phyloP scores from a whole-genome alignment of 1,140 invertebrate species.

The Sinella curviseta region DNA sequence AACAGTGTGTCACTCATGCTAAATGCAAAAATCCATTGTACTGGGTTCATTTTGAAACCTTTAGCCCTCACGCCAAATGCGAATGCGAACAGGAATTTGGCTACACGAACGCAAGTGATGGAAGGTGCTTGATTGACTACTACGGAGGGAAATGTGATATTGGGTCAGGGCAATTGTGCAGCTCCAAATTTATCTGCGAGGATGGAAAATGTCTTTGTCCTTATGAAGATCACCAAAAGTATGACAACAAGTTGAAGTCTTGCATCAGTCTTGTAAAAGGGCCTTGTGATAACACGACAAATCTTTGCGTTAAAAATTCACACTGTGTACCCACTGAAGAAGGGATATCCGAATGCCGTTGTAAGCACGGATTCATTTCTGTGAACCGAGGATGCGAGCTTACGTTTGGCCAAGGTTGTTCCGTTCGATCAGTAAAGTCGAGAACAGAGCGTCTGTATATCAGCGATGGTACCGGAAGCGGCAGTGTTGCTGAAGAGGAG shows the following conservation, averaged over 20 bases:
- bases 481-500: neutral
- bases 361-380: neutral
- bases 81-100: neutral
- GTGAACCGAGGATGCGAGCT: neutral
- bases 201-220: neutral
- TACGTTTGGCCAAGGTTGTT: neutral
- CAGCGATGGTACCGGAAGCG: neutral
- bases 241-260: neutral
- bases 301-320: neutral
- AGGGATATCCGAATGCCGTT: neutral
- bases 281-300: neutral
- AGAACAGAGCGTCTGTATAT: neutral
- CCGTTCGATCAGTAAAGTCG: neutral
- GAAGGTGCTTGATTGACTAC: neutral
- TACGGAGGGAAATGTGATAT: slow-evolving; percentile 6
- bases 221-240: neutral
- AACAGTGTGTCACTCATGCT: neutral
- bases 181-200: neutral
- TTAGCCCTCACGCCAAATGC: neutral
- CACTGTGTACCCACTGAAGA: slow-evolving; percentile 1
- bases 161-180: neutral
- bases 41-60: neutral
- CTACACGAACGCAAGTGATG: neutral
- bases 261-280: slow-evolving; percentile 1
- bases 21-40: slow-evolving; percentile 15